Evolutionary conservation across 35 echinoderm and acorn worm genomes (phyloP).

Genomic region (Ptychodera flava): DNA sequence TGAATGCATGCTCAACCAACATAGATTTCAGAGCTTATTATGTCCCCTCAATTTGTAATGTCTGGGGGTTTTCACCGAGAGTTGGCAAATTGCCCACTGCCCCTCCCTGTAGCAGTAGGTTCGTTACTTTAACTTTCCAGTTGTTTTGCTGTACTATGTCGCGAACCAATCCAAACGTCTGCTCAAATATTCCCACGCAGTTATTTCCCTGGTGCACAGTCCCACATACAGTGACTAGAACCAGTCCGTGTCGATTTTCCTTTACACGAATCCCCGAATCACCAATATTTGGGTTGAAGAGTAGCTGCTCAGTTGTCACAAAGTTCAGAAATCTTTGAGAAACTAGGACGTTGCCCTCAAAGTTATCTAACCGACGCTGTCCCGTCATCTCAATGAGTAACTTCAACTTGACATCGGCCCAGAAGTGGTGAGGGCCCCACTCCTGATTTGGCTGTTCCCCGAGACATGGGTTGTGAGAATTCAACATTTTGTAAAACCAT

Average conservation of each 20-base stretch:
- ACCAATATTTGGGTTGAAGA: conserved; percentile 10
- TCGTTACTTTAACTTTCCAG: conserved; percentile 29
- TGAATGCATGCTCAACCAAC: too few species aligned
- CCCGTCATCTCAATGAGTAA: neutral
- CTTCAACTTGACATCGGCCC: conserved; percentile 8
- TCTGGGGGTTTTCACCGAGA: conserved; percentile 11
- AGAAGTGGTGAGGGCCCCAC: conserved; percentile 46
- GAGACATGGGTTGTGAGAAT: conserved; percentile 2
- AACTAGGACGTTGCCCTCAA: neutral
- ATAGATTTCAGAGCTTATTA: too few species aligned
- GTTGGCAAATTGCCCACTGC: conserved; percentile 6
- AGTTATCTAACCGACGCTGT: conserved; percentile 3
- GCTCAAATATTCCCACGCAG: conserved; percentile 13
- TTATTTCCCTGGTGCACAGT: conserved; percentile 7
- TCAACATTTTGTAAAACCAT: conserved; percentile 33
- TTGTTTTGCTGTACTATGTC: conserved; percentile 18
- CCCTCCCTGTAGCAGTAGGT: neutral
- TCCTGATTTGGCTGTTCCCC: neutral
- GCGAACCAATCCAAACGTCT: conserved; percentile 26
- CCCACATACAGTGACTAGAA: conserved; percentile 18
- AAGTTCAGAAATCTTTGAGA: conserved; percentile 4
- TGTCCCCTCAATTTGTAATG: neutral
- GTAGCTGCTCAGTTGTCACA: conserved; percentile 15
- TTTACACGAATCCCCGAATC: neutral
- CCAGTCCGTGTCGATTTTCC: conserved; percentile 17